Percentiles rank a stretch among this genome's conserved stretches.
These are phyloP conservation scores for Platycnemis pennipes DNA, from an alignment of 2,888 invertebrate species.

Conservation along the genomic window DNA sequence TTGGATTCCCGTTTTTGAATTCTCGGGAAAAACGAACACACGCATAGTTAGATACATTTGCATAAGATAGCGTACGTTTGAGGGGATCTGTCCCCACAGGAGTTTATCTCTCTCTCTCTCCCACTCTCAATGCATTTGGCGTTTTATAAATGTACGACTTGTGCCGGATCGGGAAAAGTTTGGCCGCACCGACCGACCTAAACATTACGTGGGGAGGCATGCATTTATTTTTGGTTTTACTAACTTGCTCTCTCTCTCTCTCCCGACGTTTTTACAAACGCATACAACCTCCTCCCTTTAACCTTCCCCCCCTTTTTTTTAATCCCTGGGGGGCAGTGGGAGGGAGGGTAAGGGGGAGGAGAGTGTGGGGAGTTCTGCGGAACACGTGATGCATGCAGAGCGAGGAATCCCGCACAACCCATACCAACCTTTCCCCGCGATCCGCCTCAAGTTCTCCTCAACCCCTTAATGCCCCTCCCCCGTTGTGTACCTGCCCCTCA, in stretches of 20 bases:
- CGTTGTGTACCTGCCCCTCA: not conserved
- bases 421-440: no score
- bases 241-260: not conserved
- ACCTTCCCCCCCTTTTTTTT: not conserved
- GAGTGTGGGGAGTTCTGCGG: not conserved
- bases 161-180: not conserved
- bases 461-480: not conserved
- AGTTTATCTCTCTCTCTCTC: not conserved
- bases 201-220: not conserved
- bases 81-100: not conserved
- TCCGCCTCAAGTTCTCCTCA: not conserved
- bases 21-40: no score
- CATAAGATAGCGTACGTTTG: not conserved
- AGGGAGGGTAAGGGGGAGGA: not conserved
- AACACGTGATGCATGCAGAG: constrained; percentile 44
- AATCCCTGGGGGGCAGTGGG: not conserved
- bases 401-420: not conserved
- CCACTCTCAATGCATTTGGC: not conserved
- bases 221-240: not conserved
- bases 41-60: no score
- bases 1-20: no score
- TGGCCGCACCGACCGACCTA: not conserved
- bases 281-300: not conserved
- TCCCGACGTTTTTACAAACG: not conserved
- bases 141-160: not conserved